A percentile compares a stretch with the other conserved stretches of the same genome.
Conservation (phyloP, 2,113 vertebrate genomes). For the Pagrus major region DNA sequence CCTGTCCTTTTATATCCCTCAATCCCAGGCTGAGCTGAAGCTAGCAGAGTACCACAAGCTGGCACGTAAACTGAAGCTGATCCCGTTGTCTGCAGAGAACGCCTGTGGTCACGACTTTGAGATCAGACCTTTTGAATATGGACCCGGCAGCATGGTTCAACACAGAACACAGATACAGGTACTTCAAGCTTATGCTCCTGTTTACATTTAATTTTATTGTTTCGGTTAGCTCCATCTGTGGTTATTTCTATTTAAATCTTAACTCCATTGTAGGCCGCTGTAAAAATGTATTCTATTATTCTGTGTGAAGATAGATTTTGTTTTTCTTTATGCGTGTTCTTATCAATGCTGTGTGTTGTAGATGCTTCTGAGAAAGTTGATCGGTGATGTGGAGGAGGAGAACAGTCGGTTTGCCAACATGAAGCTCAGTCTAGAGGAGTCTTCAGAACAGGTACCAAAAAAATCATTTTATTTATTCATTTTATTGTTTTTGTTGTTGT, state of each 20-base stretch:
- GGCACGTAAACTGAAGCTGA: constrained; percentile 94
- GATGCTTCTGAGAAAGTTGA: constrained; percentile 81
- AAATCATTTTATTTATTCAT: neutral
- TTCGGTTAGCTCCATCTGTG: neutral
- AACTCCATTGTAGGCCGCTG: neutral
- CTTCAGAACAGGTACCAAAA: constrained; percentile 80
- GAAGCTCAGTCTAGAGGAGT: constrained; percentile 81
- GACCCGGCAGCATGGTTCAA: constrained; percentile 83
- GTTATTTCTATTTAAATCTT: neutral
- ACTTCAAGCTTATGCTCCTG: constrained; percentile 5
- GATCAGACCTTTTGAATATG: constrained; percentile 89
- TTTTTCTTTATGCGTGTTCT: neutral
- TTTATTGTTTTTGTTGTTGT: too few species aligned
- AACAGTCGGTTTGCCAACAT: constrained; percentile 74
- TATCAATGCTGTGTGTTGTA: constrained; percentile 42
- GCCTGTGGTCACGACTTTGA: constrained; percentile 93
- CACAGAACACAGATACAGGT: constrained; percentile 91
- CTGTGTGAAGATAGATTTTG: neutral
- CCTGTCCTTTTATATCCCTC: neutral
- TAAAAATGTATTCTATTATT: neutral
- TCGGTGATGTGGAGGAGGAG: constrained; percentile 84
- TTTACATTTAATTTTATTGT: neutral
- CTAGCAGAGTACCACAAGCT: constrained; percentile 93
- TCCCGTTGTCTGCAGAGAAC: constrained; percentile 91
- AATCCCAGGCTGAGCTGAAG: constrained; percentile 87